Conservation (phyloP, 2,113 vertebrate genomes). For the Austrofundulus limnaeus region DNA sequence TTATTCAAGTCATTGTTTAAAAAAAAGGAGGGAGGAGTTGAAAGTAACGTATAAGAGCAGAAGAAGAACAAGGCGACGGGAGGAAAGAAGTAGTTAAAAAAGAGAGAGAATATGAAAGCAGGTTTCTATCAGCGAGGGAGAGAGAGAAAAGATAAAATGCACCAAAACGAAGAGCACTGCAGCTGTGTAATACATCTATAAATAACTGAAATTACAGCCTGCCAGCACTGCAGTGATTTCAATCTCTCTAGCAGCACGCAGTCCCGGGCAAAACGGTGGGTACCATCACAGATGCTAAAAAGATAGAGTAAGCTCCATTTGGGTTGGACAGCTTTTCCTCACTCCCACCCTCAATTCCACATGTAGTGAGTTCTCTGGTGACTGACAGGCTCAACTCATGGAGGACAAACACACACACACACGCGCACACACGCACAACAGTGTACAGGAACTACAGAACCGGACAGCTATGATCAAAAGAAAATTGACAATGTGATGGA, state of each 20-base stretch:
- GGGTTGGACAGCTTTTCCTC: constrained; percentile 36
- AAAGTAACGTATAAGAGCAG: constrained; percentile 58
- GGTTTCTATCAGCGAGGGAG: constrained; percentile 30
- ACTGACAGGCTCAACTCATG: constrained; percentile 66
- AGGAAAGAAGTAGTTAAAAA: neutral
- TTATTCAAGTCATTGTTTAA: constrained; percentile 66
- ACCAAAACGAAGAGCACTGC: constrained; percentile 75
- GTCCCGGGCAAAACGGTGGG: constrained; percentile 70
- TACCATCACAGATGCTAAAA: constrained; percentile 52
- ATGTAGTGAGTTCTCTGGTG: constrained; percentile 58
- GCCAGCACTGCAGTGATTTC: constrained; percentile 79
- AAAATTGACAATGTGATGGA: constrained; percentile 18
- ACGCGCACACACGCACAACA: constrained; percentile 29
- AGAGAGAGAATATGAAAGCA: constrained; percentile 37
- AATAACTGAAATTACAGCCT: constrained; percentile 84
- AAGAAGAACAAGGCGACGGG: constrained; percentile 53
- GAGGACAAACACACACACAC: constrained; percentile 54
- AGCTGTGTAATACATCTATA: constrained; percentile 83
- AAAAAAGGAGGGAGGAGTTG: constrained; percentile 53
- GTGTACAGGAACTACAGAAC: constrained; percentile 60
- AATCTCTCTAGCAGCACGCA: constrained; percentile 67
- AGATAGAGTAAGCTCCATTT: constrained; percentile 54
- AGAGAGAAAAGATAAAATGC: constrained; percentile 71
- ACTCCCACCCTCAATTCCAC: constrained; percentile 39
- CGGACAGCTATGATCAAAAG: constrained; percentile 14